These are phyloP conservation scores for Halocynthia aurantium DNA, from an alignment of 23 tunicate genomes.

Conservation along the genomic window DNA sequence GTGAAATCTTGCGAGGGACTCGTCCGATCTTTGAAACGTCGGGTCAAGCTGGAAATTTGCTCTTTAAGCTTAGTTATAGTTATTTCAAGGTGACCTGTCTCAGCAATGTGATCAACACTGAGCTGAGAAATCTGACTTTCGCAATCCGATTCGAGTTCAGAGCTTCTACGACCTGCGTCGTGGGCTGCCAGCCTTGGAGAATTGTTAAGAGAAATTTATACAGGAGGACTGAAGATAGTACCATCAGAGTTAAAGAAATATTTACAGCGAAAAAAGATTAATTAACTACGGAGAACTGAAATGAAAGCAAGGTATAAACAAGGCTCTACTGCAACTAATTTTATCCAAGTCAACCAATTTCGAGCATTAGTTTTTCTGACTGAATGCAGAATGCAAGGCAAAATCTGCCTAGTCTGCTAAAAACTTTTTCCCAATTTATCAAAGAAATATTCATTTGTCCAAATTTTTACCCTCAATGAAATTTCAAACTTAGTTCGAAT, in stretches of 20 bases:
- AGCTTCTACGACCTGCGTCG: slow-evolving; percentile 28
- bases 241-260: not conserved
- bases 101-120: slow-evolving; percentile 34
- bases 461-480: too few relatives aligned
- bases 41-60: slow-evolving; percentile 29
- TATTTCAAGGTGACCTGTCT: slow-evolving; percentile 30
- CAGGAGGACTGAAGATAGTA: too few relatives aligned
- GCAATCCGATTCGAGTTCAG: slow-evolving; percentile 54
- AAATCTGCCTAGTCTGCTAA: too few relatives aligned
- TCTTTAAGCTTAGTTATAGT: slow-evolving; percentile 32
- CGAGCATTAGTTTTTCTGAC: too few relatives aligned
- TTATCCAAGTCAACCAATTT: too few relatives aligned
- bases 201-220: not conserved
- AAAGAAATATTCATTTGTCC: too few relatives aligned
- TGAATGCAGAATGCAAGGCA: too few relatives aligned
- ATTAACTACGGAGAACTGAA: too few relatives aligned
- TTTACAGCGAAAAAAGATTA: not conserved
- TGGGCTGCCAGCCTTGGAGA: slow-evolving; percentile 32
- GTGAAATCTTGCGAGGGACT: slow-evolving; percentile 1
- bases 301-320: too few relatives aligned
- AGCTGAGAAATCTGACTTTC: slow-evolving; percentile 50
- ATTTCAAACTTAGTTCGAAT: too few relatives aligned
- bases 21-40: slow-evolving; percentile 20
- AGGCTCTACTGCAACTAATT: too few relatives aligned
- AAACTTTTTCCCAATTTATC: too few relatives aligned